phyloP scores from a whole-genome alignment of 2,888 invertebrate genomes.

The Psylliodes chrysocephalus region DNA sequence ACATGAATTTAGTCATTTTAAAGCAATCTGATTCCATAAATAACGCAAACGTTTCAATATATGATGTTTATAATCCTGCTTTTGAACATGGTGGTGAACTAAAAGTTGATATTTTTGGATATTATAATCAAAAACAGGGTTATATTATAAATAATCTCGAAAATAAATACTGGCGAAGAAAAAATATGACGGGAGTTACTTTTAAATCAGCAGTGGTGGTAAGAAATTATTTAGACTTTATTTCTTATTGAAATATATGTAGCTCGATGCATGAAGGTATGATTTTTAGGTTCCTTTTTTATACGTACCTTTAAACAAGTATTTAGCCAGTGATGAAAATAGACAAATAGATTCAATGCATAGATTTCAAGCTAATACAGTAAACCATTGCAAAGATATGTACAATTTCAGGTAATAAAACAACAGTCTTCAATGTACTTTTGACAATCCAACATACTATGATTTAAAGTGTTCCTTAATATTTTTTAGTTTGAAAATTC shows the following conservation, averaged over 20 bases:
- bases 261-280: no score
- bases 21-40: conserved; percentile 32
- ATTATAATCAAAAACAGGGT: conserved; percentile 60
- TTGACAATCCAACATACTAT: no score
- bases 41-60: conserved; percentile 56
- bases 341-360: conserved; percentile 72
- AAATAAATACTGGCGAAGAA: conserved; percentile 62
- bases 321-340: conserved; percentile 66
- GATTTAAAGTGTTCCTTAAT: no score
- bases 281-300: conserved; percentile 62
- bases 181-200: conserved; percentile 68
- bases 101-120: conserved; percentile 65
- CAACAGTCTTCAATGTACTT: no score
- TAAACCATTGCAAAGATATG: conserved; percentile 71
- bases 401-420: conserved; percentile 77
- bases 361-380: conserved; percentile 71
- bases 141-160: conserved; percentile 43
- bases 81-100: conserved; percentile 67
- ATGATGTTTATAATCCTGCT: conserved; percentile 70
- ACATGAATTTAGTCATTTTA: conserved; percentile 61
- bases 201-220: conserved; percentile 70
- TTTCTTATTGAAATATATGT: no score
- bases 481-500: conserved; percentile 64
- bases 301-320: conserved; percentile 64
- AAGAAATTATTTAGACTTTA: no score